Conservation (phyloP, 1,140 invertebrate genomes). For the Mactra quadrangularis region DNA sequence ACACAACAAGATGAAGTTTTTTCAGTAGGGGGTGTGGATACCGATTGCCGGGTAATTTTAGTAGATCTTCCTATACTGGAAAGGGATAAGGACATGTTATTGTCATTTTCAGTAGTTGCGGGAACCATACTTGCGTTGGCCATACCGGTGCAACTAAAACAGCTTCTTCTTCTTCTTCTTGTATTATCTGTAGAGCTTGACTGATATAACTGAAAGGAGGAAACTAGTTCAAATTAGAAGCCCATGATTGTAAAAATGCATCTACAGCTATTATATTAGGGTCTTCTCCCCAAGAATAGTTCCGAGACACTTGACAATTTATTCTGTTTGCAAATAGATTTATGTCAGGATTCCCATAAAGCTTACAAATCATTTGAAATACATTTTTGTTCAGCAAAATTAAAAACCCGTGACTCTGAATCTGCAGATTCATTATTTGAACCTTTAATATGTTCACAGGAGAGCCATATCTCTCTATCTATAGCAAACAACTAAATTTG, state of each 20-base stretch:
- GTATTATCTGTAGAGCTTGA: constrained; percentile 27
- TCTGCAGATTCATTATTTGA: too few relatives aligned
- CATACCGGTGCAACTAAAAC: constrained; percentile 43
- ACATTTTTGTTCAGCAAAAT: neutral
- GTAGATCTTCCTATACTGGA: neutral
- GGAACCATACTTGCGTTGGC: too few relatives aligned
- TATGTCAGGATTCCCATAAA: too few relatives aligned
- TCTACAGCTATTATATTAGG: too few relatives aligned
- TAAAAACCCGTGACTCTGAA: neutral
- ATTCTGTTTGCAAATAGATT: too few relatives aligned
- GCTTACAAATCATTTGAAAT: too few relatives aligned
- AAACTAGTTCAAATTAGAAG: constrained; percentile 42
- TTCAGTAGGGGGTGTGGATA: neutral
- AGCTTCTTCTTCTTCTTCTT: constrained; percentile 19
- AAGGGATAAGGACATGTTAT: neutral
- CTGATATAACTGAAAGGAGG: constrained; percentile 50
- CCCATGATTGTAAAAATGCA: too few relatives aligned
- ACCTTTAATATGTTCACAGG: too few relatives aligned
- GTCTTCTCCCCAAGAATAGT: too few relatives aligned
- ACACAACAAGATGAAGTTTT: neutral
- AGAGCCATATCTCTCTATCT: too few relatives aligned
- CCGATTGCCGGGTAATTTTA: neutral
- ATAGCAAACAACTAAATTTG: constrained; percentile 7
- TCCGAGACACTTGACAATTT: too few relatives aligned
- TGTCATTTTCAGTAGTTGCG: constrained; percentile 13